Conservation (phyloP, 37 sponge, comb jelly and placozoan species). For the Corticium candelabrum region DNA sequence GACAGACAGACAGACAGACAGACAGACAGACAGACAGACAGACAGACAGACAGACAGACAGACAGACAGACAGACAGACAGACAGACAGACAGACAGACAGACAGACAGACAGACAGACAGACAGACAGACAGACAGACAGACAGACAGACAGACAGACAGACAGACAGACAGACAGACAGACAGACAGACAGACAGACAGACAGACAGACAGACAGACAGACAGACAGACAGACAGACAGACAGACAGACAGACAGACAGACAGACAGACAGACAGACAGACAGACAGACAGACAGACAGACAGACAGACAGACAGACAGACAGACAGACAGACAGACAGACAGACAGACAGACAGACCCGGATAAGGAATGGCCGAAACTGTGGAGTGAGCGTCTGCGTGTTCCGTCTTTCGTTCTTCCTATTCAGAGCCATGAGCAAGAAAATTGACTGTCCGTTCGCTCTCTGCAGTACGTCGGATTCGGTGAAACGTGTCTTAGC, state of each 20-base stretch:
- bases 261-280: conserved; percentile 5
- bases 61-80: conserved; percentile 5
- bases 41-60: conserved; percentile 5
- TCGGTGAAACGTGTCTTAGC: too few species aligned
- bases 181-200: conserved; percentile 5
- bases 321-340: conserved; percentile 5
- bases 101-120: conserved; percentile 5
- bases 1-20: conserved; percentile 5
- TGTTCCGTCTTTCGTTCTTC: too few species aligned
- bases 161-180: conserved; percentile 5
- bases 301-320: conserved; percentile 5
- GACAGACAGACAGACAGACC: conserved; percentile 5
- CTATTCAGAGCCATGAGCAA: too few species aligned
- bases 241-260: conserved; percentile 5
- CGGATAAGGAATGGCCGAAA: too few species aligned
- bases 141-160: conserved; percentile 5
- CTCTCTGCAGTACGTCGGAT: too few species aligned
- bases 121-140: conserved; percentile 5
- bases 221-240: conserved; percentile 5
- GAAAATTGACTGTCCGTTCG: too few species aligned
- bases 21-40: conserved; percentile 5
- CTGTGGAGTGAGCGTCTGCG: too few species aligned
- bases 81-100: conserved; percentile 5
- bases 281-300: conserved; percentile 5
- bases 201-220: conserved; percentile 5